phyloP scores from a whole-genome alignment of 1,140 invertebrate genomes.

The Onthophagus taurus region DNA sequence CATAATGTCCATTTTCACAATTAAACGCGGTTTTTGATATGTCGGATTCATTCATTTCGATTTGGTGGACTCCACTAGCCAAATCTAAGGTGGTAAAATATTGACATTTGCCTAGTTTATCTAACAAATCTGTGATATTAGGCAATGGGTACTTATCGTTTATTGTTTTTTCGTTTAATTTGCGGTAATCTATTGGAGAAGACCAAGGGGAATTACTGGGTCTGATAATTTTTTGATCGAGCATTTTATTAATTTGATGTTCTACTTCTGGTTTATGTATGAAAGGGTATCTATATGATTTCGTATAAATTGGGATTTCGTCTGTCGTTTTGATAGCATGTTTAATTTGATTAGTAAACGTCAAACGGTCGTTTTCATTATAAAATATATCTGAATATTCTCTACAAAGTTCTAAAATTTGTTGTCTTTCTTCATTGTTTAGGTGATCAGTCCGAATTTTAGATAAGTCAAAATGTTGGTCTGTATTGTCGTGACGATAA shows the following conservation, averaged over 20 bases:
- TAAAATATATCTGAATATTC: conserved; percentile 3
- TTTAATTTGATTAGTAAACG: background rate
- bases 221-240: conserved; percentile 27
- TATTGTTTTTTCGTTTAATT: conserved; percentile 32
- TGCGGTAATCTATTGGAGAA: conserved; percentile 32
- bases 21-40: conserved; percentile 7
- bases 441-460: conserved; percentile 2
- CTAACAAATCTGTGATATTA: conserved; percentile 25
- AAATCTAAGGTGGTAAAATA: conserved; percentile 9
- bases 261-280: background rate
- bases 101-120: conserved; percentile 6
- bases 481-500: too few relatives aligned
- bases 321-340: conserved; percentile 7
- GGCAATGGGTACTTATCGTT: conserved; percentile 41
- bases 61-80: conserved; percentile 4
- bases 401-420: conserved; percentile 4
- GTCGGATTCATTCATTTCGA: conserved; percentile 6
- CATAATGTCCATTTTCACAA: conserved; percentile 1
- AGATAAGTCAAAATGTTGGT: too few relatives aligned
- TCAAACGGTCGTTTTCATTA: background rate
- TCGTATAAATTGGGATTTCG: conserved; percentile 3
- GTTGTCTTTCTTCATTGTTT: background rate
- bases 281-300: background rate
- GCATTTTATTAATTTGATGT: background rate
- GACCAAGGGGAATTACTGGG: too few relatives aligned